These are phyloP conservation scores for Spea multiplicata DNA, from an alignment of 2,113 vertebrate genomes.

Conservation along the genomic window DNA sequence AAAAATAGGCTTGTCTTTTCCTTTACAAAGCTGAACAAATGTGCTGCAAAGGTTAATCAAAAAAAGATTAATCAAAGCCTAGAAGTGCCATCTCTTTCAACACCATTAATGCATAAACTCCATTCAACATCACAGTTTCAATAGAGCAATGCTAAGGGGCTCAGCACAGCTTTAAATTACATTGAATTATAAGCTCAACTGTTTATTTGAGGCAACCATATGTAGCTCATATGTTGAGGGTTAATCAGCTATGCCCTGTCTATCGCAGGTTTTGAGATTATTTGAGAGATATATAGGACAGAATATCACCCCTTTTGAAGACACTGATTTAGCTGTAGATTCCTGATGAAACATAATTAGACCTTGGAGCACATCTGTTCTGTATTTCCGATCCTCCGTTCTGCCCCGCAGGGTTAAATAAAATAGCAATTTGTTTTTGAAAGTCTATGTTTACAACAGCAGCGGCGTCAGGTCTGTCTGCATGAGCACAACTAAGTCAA, in stretches of 20 bases:
- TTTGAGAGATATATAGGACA: not conserved
- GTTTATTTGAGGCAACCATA: no score
- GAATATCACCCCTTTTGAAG: constrained; percentile 19
- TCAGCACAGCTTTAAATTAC: no score
- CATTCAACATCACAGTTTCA: no score
- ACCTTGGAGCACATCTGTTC: constrained; percentile 31
- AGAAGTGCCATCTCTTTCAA: no score
- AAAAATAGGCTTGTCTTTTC: no score
- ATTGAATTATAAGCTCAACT: no score
- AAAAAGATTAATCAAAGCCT: no score
- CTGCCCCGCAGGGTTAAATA: constrained; percentile 17
- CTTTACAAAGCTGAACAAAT: no score
- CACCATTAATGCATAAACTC: no score
- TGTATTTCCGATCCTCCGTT: not conserved
- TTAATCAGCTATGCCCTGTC: not conserved
- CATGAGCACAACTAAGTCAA: not conserved
- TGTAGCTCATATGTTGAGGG: no score
- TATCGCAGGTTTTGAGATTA: constrained; percentile 14
- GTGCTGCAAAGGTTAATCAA: no score
- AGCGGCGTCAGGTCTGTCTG: not conserved
- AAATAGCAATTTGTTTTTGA: constrained; percentile 36
- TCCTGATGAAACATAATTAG: constrained; percentile 14
- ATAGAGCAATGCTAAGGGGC: no score
- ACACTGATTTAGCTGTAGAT: constrained; percentile 4
- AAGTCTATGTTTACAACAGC: constrained; percentile 10